These are phyloP conservation scores for Phrynocephalus guinanensis DNA, from an alignment of 2,797 vertebrate species.

Conservation along the genomic window DNA sequence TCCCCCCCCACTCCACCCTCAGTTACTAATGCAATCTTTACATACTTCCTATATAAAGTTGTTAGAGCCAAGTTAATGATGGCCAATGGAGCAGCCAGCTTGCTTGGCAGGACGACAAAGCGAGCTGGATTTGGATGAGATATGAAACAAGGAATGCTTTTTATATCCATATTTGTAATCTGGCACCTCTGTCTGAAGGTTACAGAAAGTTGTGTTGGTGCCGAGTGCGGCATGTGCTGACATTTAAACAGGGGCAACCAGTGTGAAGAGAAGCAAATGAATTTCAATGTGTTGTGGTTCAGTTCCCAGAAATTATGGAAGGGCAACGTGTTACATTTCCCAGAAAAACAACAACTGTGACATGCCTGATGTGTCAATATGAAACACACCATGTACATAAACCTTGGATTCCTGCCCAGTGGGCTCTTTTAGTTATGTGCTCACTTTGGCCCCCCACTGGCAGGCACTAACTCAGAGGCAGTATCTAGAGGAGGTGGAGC, in stretches of 20 bases:
- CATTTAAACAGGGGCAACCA: background rate
- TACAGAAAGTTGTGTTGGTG: background rate
- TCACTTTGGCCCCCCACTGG: background rate
- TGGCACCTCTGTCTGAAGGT: background rate
- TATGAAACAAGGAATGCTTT: constrained; percentile 26
- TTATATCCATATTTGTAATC: constrained; percentile 4
- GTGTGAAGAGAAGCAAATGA: background rate
- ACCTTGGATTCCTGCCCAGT: background rate
- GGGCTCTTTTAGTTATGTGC: background rate
- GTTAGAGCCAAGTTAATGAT: background rate
- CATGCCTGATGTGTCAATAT: too few species aligned
- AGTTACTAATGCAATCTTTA: constrained; percentile 21
- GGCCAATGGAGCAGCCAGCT: background rate
- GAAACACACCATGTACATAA: too few species aligned
- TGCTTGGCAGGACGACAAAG: background rate
- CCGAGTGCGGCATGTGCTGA: background rate
- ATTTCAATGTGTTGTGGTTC: background rate
- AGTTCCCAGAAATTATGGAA: background rate
- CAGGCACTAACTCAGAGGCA: too few species aligned
- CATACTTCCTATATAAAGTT: constrained; percentile 6
- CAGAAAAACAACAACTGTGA: background rate
- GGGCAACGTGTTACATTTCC: background rate
- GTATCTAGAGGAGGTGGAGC: too few species aligned
- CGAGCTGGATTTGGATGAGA: background rate
- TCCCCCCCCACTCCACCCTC: background rate